Evolutionary conservation across 2,888 invertebrate species (phyloP).

Genomic region (Drosophila kuntzei): DNA sequence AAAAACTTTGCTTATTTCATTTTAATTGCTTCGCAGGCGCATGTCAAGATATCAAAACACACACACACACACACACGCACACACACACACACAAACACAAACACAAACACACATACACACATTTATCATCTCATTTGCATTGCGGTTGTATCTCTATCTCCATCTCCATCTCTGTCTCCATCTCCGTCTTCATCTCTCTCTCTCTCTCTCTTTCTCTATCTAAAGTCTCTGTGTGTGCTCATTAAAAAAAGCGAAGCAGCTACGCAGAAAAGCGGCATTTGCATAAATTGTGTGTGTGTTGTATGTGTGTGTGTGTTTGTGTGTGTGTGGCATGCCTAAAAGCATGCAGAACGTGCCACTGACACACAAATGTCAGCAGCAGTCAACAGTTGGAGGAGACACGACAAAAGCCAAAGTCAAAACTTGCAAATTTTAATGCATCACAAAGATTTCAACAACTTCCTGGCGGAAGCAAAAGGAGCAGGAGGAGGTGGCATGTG

Average conservation of each 20-base stretch:
- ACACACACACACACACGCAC: constrained; percentile 12
- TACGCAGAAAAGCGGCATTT: constrained; percentile 77
- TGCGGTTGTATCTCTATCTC: constrained; percentile 26
- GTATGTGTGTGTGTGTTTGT: constrained; percentile 16
- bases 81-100: constrained; percentile 1
- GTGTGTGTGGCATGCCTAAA: constrained; percentile 46
- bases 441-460: constrained; percentile 75
- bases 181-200: neutral
- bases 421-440: constrained; percentile 79
- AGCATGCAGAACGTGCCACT: constrained; percentile 74
- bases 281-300: constrained; percentile 58
- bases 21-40: constrained; percentile 72
- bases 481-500: neutral
- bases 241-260: constrained; percentile 75
- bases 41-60: constrained; percentile 40
- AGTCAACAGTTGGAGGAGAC: constrained; percentile 28
- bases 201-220: neutral
- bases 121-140: constrained; percentile 50
- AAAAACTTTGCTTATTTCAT: constrained; percentile 59
- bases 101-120: neutral
- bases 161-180: neutral
- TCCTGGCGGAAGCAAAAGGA: neutral
- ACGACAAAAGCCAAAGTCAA: constrained; percentile 67
- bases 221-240: constrained; percentile 59
- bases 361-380: constrained; percentile 76